Base-by-base conservation (phyloP, 2,797 vertebrate genomes). In the Hoplostethus mediterraneus region DNA sequence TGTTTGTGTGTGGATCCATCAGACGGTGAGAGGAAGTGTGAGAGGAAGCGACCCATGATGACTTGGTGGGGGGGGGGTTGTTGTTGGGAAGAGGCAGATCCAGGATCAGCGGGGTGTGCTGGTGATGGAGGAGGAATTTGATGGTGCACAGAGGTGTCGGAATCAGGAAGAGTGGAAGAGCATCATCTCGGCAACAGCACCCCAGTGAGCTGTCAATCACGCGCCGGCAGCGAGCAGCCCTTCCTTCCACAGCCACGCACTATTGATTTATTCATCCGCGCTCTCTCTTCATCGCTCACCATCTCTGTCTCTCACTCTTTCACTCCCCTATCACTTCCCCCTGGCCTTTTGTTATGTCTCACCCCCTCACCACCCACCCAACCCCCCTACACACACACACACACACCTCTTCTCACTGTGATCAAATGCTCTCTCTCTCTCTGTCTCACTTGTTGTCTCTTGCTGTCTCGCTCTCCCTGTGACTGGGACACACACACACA, bases 171-270 rank as follows among this genome's bases (percentile, higher is more conserved):
- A 67, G 45, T 51, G 79, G 75, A 80, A 71, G 78, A 79, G 73
- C 71, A 82, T 84, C 76, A 77, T 87, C 80, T 79, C 73, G 38
- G 55, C 66, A 82, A 72, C 83, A 82, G 79, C 83, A 73, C 86
- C 80, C 81, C 67, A 83, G 85, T 67, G 75, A 91, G 86, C 86
- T 85, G 91, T 92, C 91, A 89, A 78, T 92, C 89, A 90, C 47
- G 45, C 47, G 10, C 67, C 13, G 57, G 72, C 77, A 76, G 84
- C 73, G 17, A 79, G 69, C 73, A 5, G 59, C 54, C 73, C 72
- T 75, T 80, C 85, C 72, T 80, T 85, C 76, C 69, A 67, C 65
- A 73, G 57, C 73, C 64, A 36, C 47, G 76, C 79, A 33, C 79
- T 87, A 87, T 88, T 83, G 90, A 93, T 91, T 89, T 88, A 88